A percentile compares a stretch with the other conserved stretches of the same genome.
Conservation (phyloP, 2,113 vertebrate species). For the Calonectris borealis region DNA sequence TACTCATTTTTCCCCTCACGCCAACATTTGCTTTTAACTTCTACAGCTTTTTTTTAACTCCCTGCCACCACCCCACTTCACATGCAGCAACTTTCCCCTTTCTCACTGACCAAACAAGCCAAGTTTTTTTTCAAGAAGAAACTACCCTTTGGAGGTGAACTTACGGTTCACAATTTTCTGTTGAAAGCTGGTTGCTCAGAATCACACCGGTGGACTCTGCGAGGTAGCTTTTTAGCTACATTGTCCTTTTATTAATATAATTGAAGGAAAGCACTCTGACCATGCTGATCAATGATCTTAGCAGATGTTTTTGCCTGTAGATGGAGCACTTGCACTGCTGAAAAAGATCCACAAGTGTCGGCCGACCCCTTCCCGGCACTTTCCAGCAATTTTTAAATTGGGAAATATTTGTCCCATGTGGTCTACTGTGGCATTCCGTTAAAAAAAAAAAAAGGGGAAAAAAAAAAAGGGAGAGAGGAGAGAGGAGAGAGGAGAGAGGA, state of each 20-base stretch:
- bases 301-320: not conserved
- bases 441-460: not conserved
- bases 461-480: no score
- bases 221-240: not conserved
- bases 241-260: not conserved
- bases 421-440: not conserved
- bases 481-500: no score
- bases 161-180: not conserved
- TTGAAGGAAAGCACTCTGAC: not conserved
- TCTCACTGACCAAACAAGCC: not conserved
- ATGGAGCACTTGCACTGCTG: conserved; percentile 40
- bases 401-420: not conserved
- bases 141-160: not conserved
- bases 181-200: not conserved
- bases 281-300: no score
- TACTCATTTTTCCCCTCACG: not conserved
- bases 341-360: not conserved
- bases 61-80: not conserved
- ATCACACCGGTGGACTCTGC: not conserved
- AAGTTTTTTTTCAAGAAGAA: not conserved
- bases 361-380: not conserved
- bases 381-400: not conserved
- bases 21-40: not conserved
- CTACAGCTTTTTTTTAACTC: no score
- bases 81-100: not conserved